These are phyloP conservation scores for Aphaenogaster floridana DNA, from an alignment of 1,140 invertebrate genomes.

Conservation along the genomic window DNA sequence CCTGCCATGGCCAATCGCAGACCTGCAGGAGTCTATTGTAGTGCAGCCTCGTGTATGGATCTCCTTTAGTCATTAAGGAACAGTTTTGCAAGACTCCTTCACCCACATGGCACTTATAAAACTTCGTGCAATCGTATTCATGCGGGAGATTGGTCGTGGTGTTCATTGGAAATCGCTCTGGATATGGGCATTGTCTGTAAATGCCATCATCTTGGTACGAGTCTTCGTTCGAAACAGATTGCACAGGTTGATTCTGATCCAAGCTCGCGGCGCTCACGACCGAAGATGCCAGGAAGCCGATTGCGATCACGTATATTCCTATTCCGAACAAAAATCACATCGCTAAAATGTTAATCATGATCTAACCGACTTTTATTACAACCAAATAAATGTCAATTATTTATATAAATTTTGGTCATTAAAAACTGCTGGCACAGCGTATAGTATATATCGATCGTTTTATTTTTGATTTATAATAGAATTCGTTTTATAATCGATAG, in stretches of 20 bases:
- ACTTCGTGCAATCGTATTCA: conserved; percentile 61
- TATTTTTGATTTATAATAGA: background rate
- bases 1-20: conserved; percentile 57
- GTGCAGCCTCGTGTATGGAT: background rate
- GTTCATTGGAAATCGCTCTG: background rate
- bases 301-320: conserved; percentile 29
- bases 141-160: conserved; percentile 60
- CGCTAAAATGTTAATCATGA: background rate
- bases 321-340: background rate
- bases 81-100: background rate
- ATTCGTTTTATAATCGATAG: background rate
- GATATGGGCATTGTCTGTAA: conserved; percentile 32
- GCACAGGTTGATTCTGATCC: background rate
- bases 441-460: background rate
- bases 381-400: background rate
- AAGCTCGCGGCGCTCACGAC: background rate
- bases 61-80: background rate
- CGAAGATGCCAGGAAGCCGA: conserved; percentile 26
- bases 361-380: background rate
- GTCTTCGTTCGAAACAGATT: background rate
- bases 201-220: background rate
- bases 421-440: background rate
- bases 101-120: conserved; percentile 57
- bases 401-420: background rate
- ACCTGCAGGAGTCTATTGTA: conserved; percentile 46